Percentiles rank a stretch among this genome's conserved stretches.
phyloP scores from a whole-genome alignment of 1,140 invertebrate genomes.

The Drosophila lacteicornis region DNA sequence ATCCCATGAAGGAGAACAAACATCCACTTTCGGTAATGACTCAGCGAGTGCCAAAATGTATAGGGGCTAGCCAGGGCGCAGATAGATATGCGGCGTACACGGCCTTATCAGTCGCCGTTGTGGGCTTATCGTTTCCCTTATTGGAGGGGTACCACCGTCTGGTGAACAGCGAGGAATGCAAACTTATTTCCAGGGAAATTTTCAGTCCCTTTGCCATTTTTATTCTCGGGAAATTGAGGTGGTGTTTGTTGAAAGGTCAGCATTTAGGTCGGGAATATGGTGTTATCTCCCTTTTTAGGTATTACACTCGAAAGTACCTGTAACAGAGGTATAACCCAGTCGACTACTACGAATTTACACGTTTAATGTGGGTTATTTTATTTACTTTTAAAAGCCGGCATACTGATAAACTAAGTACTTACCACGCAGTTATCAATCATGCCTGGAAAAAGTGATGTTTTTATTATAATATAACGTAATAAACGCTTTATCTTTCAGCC shows the following conservation, averaged over 20 bases:
- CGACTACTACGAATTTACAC: not conserved
- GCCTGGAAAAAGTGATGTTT: not conserved
- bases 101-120: slow-evolving; percentile 36
- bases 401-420: slow-evolving; percentile 2
- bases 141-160: not conserved
- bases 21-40: slow-evolving; percentile 74
- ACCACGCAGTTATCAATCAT: not conserved
- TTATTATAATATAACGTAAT: not conserved
- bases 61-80: not conserved
- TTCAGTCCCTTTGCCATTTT: too few relatives aligned
- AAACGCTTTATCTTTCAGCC: slow-evolving; percentile 47
- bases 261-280: not conserved
- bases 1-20: slow-evolving; percentile 50
- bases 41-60: slow-evolving; percentile 19
- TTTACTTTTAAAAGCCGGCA: not conserved
- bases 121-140: slow-evolving; percentile 19
- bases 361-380: not conserved
- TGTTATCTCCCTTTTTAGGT: not conserved
- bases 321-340: not conserved
- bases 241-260: not conserved
- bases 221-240: too few relatives aligned
- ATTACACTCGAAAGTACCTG: too few relatives aligned
- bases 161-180: not conserved
- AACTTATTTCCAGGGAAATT: not conserved
- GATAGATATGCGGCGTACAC: not conserved